These are phyloP conservation scores for Reticulitermes speratus DNA, from an alignment of 1,140 invertebrate genomes.

Conservation along the genomic window DNA sequence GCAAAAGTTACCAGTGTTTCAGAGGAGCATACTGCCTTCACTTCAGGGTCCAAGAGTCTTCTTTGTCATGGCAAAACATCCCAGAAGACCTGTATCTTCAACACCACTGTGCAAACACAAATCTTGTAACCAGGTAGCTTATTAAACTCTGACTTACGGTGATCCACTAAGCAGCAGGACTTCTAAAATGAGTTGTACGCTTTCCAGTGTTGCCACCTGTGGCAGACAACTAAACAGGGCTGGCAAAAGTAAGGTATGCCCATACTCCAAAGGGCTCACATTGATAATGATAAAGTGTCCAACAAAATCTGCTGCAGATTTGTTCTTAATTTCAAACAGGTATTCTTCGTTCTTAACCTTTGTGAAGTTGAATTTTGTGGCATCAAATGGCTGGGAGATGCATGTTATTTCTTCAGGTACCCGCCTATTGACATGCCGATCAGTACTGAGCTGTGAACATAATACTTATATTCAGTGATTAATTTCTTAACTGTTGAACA, in stretches of 20 bases:
- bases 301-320: neutral
- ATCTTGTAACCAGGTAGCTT: too few species aligned
- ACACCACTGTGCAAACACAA: too few species aligned
- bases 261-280: constrained; percentile 54
- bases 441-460: constrained; percentile 48
- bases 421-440: constrained; percentile 48
- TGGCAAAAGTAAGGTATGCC: constrained; percentile 52
- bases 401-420: constrained; percentile 48
- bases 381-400: constrained; percentile 49
- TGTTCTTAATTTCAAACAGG: constrained; percentile 40
- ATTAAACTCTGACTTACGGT: constrained; percentile 37
- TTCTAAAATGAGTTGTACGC: constrained; percentile 43
- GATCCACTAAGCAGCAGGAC: constrained; percentile 42
- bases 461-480: neutral
- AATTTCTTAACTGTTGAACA: neutral
- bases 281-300: constrained; percentile 48
- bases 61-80: too few species aligned
- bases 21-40: too few species aligned
- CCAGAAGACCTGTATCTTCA: too few species aligned
- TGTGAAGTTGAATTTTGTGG: constrained; percentile 52
- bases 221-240: constrained; percentile 44
- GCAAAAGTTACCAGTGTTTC: too few species aligned
- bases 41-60: too few species aligned
- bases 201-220: constrained; percentile 44
- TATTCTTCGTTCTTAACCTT: constrained; percentile 48